Evolutionary conservation across 1,140 invertebrate species (phyloP), one percentile per base, ranked within the genome.

Genomic region (Leptinotarsa undecemlineata): DNA sequence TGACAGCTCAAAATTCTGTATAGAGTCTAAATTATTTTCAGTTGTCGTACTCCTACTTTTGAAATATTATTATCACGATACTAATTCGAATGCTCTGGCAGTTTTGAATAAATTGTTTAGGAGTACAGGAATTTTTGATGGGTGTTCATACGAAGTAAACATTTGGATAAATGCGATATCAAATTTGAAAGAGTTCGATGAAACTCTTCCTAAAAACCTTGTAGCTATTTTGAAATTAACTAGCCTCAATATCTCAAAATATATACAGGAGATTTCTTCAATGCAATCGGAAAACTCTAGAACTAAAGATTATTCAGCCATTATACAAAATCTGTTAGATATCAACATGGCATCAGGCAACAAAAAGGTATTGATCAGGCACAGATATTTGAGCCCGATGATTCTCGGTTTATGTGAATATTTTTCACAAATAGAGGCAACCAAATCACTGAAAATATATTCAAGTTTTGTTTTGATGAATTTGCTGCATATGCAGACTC

Each of bases 81-180:
- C 86, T 76, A 83, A 79, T 79, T 86, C 76, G 83, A 85, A 74
- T 76, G 87, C 83, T 77, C 83, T 47, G 79, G 86, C 81, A 76
- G 86, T 81, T 80, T 80, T 91, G 26, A 84, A 84, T 68, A 84
- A 83, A 14, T 86, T 92, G 60, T 87, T 93, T 42, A 87, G 85
- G 76, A 88, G 87, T 51, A 90, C 88, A 2, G 86, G 86, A 63
- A 85, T 92, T 71, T 93, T 93, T 83, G 88, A 91, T 80, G 87
- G 85, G 33, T 88, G 87, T 78, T 84, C 85, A 63, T 85, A 89
- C 72, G 91, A 93, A 83, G 87, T 92, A 48, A 87, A 91, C 81
- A 86, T 93, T 71, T 90, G 92, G 88, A 83, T 93, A 15, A 88
- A 92, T 78, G 86, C 87, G 2, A 82, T 88, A 42, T 79, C 77